Conservation (phyloP, 2,113 vertebrate genomes). For the Herpetotheres cachinnans region DNA sequence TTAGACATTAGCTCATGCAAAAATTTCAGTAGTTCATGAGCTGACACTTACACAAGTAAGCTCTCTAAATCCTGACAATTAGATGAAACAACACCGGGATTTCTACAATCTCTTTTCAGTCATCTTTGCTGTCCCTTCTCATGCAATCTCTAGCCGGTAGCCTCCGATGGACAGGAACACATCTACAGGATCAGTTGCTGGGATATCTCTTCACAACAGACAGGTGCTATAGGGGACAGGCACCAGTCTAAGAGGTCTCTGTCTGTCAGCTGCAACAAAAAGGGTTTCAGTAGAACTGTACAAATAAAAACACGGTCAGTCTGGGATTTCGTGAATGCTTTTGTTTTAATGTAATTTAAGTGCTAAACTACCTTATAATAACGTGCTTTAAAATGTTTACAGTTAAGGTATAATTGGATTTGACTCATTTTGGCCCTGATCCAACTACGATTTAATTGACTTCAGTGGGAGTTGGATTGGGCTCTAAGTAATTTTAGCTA, state of each 20-base stretch:
- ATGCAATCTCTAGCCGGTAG: background rate
- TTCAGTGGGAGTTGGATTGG: slow-evolving; percentile 53
- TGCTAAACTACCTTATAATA: background rate
- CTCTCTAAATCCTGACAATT: background rate
- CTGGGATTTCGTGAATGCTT: background rate
- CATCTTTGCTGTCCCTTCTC: background rate
- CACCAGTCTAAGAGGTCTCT: background rate
- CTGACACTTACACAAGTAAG: background rate
- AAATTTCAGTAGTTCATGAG: background rate
- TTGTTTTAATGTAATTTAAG: background rate
- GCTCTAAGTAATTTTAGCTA: slow-evolving; percentile 35
- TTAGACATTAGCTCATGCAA: background rate
- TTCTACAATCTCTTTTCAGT: background rate
- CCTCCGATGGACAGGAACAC: background rate
- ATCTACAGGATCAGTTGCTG: background rate
- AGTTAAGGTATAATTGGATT: slow-evolving; percentile 43
- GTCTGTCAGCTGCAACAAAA: background rate
- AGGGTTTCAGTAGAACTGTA: background rate
- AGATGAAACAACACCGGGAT: background rate
- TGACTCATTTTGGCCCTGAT: slow-evolving; percentile 33
- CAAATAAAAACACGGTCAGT: background rate
- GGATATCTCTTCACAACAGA: background rate
- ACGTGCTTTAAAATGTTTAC: slow-evolving; percentile 33
- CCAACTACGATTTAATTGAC: slow-evolving; percentile 42
- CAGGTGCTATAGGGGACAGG: background rate